Base-by-base conservation (phyloP, 2,888 invertebrate genomes). In the Trichopoda pennipes region DNA sequence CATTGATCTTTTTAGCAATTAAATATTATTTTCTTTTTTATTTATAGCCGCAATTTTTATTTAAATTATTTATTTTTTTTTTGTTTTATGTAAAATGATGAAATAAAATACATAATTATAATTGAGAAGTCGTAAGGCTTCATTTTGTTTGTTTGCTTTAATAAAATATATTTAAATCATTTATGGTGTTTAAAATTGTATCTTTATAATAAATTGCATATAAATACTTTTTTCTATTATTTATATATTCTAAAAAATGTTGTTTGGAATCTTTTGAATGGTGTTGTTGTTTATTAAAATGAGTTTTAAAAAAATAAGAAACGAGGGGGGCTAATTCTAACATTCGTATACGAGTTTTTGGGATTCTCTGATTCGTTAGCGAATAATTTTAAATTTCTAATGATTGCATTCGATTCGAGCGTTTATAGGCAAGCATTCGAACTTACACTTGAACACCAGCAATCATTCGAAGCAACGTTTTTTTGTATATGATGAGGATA, bases 1-100 rank as follows among this genome's bases (percentile, higher is more conserved):
- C n/a, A n/a, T n/a, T n/a, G n/a, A n/a, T n/a, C n/a, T n/a, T n/a
- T n/a, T n/a, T n/a, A n/a, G n/a, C n/a, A n/a, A n/a, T n/a, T 12
- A 38, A 38, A 10, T 35, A 38, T 38, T 44, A 16, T 44, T 60
- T 64, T 51, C 42, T 72, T 76, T 47, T n/a, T 70, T 78, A 66
- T 78, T 81, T 75, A 66, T 81, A 81, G 78, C 74, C 74, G 81
- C 78, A 73, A 38, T 55, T 79, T 83, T 55, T 68, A 83, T 60
- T 76, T 60, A 35, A 63, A 72, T 61, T 63, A 47, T 38, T 60
- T 55, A 60, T 60, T 19, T 10, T 35, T 58, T 35, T 58, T 1
- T 51, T 74, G 32, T 32, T 74, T 75, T 79, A 42, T 72, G 68
- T 79, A 80, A 77, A 70, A 70, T 83, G 44, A 64, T 66, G 21